Conservation (phyloP, 2,888 invertebrate genomes). For the Sinelater perroti region DNA sequence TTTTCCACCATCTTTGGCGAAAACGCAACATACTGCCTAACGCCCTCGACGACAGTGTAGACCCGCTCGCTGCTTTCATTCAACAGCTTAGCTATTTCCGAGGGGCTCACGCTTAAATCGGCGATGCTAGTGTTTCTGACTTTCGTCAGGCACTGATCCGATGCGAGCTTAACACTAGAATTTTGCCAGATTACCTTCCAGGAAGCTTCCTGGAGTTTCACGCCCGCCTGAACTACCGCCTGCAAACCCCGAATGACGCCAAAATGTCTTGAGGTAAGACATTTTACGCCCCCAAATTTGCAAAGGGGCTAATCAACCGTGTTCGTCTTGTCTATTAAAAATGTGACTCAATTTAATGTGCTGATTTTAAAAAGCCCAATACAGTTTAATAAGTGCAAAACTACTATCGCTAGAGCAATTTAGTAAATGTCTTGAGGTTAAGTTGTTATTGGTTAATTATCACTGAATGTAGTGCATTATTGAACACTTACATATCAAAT, state of each 20-base stretch:
- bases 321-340: too few species aligned
- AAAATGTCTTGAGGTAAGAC: slow-evolving; percentile 72
- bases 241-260: slow-evolving; percentile 74
- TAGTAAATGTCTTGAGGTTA: too few species aligned
- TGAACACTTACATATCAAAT: too few species aligned
- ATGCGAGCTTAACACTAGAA: slow-evolving; percentile 70
- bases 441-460: too few species aligned
- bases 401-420: too few species aligned
- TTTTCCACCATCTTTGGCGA: slow-evolving; percentile 46
- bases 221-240: slow-evolving; percentile 71
- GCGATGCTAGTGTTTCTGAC: slow-evolving; percentile 33
- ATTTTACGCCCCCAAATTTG: slow-evolving; percentile 53
- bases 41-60: slow-evolving; percentile 75
- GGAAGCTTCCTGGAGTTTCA: slow-evolving; percentile 71
- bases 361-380: too few species aligned
- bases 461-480: too few species aligned
- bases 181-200: slow-evolving; percentile 72
- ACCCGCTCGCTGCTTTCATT: slow-evolving; percentile 70
- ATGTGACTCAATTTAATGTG: too few species aligned
- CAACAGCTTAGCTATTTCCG: slow-evolving; percentile 59
- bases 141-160: slow-evolving; percentile 42
- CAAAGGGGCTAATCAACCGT: too few species aligned
- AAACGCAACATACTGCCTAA: slow-evolving; percentile 66
- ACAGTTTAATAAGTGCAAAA: too few species aligned
- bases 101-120: slow-evolving; percentile 9